Percentiles rank a stretch among this genome's conserved stretches.
Evolutionary conservation across 2,888 invertebrate species (phyloP).

Genomic region (Cynaeus angustus): DNA sequence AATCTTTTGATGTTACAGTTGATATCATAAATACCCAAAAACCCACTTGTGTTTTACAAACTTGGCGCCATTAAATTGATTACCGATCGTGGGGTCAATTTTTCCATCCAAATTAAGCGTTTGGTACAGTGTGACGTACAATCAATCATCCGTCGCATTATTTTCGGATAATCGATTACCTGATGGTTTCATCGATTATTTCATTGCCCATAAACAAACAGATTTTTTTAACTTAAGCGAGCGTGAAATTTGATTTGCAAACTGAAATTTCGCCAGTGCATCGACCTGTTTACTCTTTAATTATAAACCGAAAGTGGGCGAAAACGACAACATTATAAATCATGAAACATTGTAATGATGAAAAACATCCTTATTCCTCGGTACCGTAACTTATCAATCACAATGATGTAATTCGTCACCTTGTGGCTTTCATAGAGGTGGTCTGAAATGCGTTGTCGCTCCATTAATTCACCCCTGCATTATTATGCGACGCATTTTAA

Average conservation of each 20-base stretch:
- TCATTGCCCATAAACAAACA: slow-evolving; percentile 10
- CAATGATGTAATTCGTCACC: slow-evolving; percentile 21
- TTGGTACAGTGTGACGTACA: slow-evolving; percentile 6
- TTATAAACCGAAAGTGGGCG: background rate
- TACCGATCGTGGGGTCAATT: background rate
- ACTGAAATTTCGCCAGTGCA: slow-evolving; percentile 12
- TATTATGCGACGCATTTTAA: slow-evolving; percentile 8
- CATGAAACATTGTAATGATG: no score
- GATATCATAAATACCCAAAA: slow-evolving; percentile 1
- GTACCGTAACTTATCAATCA: slow-evolving; percentile 13
- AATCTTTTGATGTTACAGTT: background rate
- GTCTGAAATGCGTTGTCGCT: background rate
- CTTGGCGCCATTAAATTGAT: slow-evolving; percentile 13
- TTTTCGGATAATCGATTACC: slow-evolving; percentile 16
- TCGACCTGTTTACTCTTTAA: slow-evolving; percentile 21
- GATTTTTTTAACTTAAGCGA: slow-evolving; percentile 22
- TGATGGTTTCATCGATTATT: slow-evolving; percentile 25
- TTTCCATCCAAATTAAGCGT: slow-evolving; percentile 7
- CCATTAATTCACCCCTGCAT: no score
- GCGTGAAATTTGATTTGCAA: slow-evolving; percentile 29
- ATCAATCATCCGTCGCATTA: slow-evolving; percentile 27
- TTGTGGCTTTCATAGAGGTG: slow-evolving; percentile 3
- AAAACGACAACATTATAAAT: no score
- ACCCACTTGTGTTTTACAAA: background rate
- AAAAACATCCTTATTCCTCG: slow-evolving; percentile 10